Conservation (phyloP, 2,888 invertebrate genomes). For the Brachycybe producta region DNA sequence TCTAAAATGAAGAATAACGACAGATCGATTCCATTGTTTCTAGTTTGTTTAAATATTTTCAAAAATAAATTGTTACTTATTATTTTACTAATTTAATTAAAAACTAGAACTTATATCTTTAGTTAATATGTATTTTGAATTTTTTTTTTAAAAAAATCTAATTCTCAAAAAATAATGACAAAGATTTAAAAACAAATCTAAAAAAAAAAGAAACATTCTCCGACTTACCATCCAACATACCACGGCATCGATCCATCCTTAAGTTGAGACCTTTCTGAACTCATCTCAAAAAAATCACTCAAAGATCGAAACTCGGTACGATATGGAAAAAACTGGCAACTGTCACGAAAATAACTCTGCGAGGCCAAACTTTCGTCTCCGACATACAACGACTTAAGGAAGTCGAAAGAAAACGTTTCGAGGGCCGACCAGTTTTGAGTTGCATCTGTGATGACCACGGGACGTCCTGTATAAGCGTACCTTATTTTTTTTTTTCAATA, state of each 20-base stretch:
- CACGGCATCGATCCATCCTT: slow-evolving; percentile 49
- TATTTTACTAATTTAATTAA: too few relatives aligned
- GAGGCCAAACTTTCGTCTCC: slow-evolving; percentile 35
- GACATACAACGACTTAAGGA: slow-evolving; percentile 62
- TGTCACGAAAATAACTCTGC: slow-evolving; percentile 32
- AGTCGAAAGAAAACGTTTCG: slow-evolving; percentile 61
- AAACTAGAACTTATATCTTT: too few relatives aligned
- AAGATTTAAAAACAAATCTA: too few relatives aligned
- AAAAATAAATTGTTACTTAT: too few relatives aligned
- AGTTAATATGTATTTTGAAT: too few relatives aligned
- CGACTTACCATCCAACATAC: slow-evolving; percentile 54
- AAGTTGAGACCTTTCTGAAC: slow-evolving; percentile 50
- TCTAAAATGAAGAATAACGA: too few relatives aligned
- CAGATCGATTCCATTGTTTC: too few relatives aligned
- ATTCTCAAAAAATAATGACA: too few relatives aligned
- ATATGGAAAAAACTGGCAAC: slow-evolving; percentile 90
- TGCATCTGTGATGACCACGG: slow-evolving; percentile 75
- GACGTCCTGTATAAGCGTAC: slow-evolving; percentile 58
- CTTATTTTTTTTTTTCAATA: slow-evolving; percentile 27
- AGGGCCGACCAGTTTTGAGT: slow-evolving; percentile 67
- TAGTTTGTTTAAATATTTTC: too few relatives aligned
- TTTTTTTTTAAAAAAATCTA: too few relatives aligned
- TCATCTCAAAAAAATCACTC: slow-evolving; percentile 71
- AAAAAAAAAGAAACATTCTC: too few relatives aligned
- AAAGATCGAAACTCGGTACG: slow-evolving; percentile 66